Conservation (phyloP, 2,113 vertebrate genomes). For the Reinhardtius hippoglossoides region DNA sequence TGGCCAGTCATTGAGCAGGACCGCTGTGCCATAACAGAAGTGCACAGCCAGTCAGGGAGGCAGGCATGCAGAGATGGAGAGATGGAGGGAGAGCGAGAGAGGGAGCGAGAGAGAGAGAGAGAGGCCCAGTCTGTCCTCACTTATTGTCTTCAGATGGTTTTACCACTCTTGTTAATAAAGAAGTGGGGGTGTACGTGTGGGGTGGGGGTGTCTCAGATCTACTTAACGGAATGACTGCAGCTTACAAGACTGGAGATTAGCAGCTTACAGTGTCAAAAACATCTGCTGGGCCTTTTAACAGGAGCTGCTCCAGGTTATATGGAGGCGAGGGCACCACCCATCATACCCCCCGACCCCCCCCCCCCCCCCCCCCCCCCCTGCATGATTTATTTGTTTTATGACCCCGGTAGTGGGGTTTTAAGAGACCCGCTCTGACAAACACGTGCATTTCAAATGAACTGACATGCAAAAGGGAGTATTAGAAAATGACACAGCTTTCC, state of each 20-base stretch:
- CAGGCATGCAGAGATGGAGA: conserved; percentile 50
- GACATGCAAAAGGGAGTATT: conserved; percentile 72
- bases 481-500: conserved; percentile 78
- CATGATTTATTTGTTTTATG: conserved; percentile 82
- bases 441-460: conserved; percentile 81
- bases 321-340: conserved; percentile 85
- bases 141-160: conserved; percentile 97
- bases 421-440: conserved; percentile 81
- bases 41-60: conserved; percentile 87
- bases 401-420: conserved; percentile 81
- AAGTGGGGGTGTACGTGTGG: conserved; percentile 60
- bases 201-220: conserved; percentile 84
- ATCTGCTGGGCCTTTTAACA: conserved; percentile 93
- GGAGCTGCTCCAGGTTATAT: conserved; percentile 89
- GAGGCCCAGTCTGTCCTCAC: conserved; percentile 80
- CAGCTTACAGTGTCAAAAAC: conserved; percentile 95
- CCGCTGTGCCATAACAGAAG: conserved; percentile 86
- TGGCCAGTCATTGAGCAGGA: conserved; percentile 95
- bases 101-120: conserved; percentile 23
- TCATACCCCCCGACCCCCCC: conserved; percentile 56
- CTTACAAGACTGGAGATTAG: conserved; percentile 93
- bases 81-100: conserved; percentile 3
- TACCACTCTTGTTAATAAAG: conserved; percentile 97
- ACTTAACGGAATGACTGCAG: conserved; percentile 94
- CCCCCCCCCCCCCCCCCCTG: conserved; percentile 53